Percentiles rank a stretch among this genome's conserved stretches.
Evolutionary conservation across 2,797 vertebrate genomes (phyloP).

Genomic region (Uromys caudimaculatus): DNA sequence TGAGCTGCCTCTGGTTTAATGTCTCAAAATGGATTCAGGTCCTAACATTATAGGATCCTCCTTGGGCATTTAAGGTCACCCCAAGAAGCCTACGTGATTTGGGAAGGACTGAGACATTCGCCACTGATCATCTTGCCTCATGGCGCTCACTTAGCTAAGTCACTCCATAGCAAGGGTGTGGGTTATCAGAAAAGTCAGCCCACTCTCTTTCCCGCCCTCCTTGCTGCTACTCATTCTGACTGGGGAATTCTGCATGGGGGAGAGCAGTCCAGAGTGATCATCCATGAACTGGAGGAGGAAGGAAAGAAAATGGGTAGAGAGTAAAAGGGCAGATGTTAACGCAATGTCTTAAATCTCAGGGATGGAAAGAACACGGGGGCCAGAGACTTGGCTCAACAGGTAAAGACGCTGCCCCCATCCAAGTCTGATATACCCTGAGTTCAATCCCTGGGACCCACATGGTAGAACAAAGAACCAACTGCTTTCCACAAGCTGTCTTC

Average conservation of each 20-base stretch:
- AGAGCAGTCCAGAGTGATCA: not conserved
- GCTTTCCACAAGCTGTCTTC: not conserved
- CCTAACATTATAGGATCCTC: not conserved
- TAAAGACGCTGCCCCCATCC: not conserved
- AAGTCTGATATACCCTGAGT: not conserved
- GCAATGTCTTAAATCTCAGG: not conserved
- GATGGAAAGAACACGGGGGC: not conserved
- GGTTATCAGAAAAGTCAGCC: not conserved
- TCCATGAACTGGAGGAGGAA: not conserved
- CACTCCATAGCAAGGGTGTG: not conserved
- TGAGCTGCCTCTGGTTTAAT: not conserved
- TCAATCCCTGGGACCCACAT: not conserved
- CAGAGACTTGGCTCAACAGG: not conserved
- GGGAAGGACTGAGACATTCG: conserved; percentile 16
- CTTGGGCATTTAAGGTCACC: not conserved
- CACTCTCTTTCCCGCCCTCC: not conserved
- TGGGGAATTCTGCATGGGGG: not conserved
- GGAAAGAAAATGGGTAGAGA: not conserved
- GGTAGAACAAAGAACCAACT: not conserved
- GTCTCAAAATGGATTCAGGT: not conserved
- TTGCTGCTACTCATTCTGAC: not conserved
- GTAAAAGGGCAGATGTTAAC: not conserved
- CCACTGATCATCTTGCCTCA: not conserved
- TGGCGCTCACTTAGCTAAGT: not conserved
- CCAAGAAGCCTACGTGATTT: not conserved